Percentiles rank a stretch among this genome's conserved stretches.
Conservation (phyloP, 2,888 invertebrate species). For the Girardia tigrina region DNA sequence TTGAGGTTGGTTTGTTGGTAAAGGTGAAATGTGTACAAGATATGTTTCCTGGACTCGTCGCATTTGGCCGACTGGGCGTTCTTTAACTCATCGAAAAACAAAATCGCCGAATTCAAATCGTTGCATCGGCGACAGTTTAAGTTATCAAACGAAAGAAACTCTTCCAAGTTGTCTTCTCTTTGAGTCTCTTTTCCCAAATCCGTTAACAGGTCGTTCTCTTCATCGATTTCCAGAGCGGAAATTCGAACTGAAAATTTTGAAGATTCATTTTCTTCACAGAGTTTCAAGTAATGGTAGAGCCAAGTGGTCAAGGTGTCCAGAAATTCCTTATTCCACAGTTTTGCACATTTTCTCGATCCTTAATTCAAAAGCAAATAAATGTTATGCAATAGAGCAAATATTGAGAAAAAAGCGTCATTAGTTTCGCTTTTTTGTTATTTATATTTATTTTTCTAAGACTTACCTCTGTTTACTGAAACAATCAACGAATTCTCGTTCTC, state of each 20-base stretch:
- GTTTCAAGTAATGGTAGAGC: not conserved
- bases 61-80: not conserved
- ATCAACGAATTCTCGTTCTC: not conserved
- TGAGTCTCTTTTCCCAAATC: not conserved
- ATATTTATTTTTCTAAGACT: not conserved
- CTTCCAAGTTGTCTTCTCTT: not conserved
- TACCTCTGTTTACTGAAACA: slow-evolving; percentile 1
- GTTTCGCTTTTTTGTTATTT: not conserved
- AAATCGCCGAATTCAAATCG: not conserved
- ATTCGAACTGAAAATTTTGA: not conserved
- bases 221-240: slow-evolving; percentile 13
- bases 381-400: not conserved
- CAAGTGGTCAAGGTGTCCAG: not conserved
- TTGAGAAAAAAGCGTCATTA: not conserved
- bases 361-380: not conserved
- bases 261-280: not conserved
- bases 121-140: not conserved
- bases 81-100: not conserved
- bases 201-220: not conserved
- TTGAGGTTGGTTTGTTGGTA: not conserved
- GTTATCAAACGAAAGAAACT: not conserved
- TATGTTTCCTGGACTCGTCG: not conserved
- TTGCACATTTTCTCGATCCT: not conserved
- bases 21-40: not conserved
- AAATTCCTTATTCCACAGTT: not conserved